These are phyloP conservation scores for Wasmannia auropunctata DNA, from an alignment of 1,140 invertebrate species.

Conservation along the genomic window DNA sequence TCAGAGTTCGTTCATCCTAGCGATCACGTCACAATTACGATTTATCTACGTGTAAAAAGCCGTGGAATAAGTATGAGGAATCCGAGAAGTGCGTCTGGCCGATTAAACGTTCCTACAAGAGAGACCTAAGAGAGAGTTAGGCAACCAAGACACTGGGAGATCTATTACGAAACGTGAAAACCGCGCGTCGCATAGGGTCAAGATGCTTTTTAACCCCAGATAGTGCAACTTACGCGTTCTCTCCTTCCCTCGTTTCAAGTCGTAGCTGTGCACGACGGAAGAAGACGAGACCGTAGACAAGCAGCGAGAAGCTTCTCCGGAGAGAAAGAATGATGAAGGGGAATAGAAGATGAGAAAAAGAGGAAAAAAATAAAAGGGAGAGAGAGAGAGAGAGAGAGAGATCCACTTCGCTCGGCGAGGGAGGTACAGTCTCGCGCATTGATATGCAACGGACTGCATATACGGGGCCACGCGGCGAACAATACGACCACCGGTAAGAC, in stretches of 20 bases:
- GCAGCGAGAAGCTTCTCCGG: neutral
- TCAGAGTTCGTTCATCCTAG: neutral
- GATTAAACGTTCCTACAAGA: neutral
- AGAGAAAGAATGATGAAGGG: neutral
- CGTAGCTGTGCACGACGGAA: neutral
- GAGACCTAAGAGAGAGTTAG: neutral
- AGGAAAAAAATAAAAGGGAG: neutral
- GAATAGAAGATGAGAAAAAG: slow-evolving; percentile 42
- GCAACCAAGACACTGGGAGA: neutral
- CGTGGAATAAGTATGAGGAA: neutral
- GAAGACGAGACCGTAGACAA: neutral
- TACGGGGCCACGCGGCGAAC: slow-evolving; percentile 72
- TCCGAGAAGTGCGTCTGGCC: slow-evolving; percentile 25
- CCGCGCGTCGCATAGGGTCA: slow-evolving; percentile 47
- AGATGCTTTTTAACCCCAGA: slow-evolving; percentile 58
- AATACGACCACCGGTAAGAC: slow-evolving; percentile 79
- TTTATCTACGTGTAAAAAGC: slow-evolving; percentile 3
- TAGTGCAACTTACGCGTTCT: slow-evolving; percentile 27
- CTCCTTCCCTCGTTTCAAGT: neutral
- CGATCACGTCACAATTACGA: neutral
- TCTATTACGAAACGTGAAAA: slow-evolving; percentile 24
- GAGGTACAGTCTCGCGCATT: slow-evolving; percentile 67
- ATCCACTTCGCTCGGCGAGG: slow-evolving; percentile 33
- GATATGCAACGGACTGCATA: slow-evolving; percentile 76
- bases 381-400: neutral